Evolutionary conservation across 1,140 invertebrate genomes (phyloP), one percentile per base, ranked within the genome.

Genomic region (Caenorhabditis brenneri): DNA sequence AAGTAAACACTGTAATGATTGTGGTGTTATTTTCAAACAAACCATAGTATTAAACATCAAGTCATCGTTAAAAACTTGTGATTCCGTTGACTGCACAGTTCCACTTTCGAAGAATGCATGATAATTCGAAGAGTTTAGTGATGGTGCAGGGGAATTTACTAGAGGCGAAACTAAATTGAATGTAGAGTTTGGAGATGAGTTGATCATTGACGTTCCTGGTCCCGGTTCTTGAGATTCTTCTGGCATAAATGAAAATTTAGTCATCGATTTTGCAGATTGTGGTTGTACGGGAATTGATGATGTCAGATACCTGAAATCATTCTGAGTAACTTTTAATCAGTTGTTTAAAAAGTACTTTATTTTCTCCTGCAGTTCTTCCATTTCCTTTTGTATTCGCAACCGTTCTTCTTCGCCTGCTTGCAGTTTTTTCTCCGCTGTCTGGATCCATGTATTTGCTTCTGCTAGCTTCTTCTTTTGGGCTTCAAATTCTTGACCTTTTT

Each of bases 331-430:
- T 27, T 55, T 27, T 27, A 24, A 55, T 12, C 19, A 19, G 0
- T n/a, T 22, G 9, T 10, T 24, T 19, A 27, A 9, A 29, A 15
- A 0, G 10, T 29, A 74, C 65, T 74, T 74, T 15, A 74, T 19
- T 42, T 74, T 74, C 10, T 9, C 36, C 29, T 46, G 65, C 7
- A 39, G 12, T n/a, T 74, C 65, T 46, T 74, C 22, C 12, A 74
- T 74, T 46, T 42, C 65, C 33, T 10, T 74, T 24, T 74, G 19
- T 22, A n/a, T 22, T 74, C 15, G 33, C 9, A 24, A 7, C 24
- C 29, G 15, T 74, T 74, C 65, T 12, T 74, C 65, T 74, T 74
- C 65, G 24, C 65, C 24, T 24, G 65, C 65, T 74, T 74, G 65
- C n/a, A 74, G 10, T 24, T 46, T 39, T 24, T 31, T 74, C 29